Percentiles rank a stretch among this genome's conserved stretches.
Evolutionary conservation across 2,888 invertebrate species (phyloP).

Genomic region (Tribolium freemani): DNA sequence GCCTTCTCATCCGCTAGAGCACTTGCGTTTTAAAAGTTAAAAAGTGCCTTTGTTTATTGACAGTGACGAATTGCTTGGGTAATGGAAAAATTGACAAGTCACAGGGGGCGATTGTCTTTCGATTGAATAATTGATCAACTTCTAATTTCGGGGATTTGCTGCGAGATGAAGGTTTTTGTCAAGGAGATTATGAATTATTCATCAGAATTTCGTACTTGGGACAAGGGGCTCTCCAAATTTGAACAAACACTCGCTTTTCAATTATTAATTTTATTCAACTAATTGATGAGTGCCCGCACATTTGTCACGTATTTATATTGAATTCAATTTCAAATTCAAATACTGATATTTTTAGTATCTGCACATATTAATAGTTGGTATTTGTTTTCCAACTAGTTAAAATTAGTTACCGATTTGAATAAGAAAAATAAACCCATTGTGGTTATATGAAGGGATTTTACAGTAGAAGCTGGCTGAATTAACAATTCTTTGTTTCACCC

Average conservation of each 20-base stretch:
- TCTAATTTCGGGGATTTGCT: constrained; percentile 25
- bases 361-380: too few relatives aligned
- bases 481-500: too few relatives aligned
- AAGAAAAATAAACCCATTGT: too few relatives aligned
- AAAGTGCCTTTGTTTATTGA: constrained; percentile 30
- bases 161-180: constrained; percentile 1
- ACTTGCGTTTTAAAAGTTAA: constrained; percentile 26
- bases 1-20: constrained; percentile 22
- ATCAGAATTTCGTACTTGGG: neutral
- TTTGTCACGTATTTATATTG: neutral
- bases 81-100: constrained; percentile 41
- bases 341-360: too few relatives aligned
- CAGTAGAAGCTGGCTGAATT: too few relatives aligned
- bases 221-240: neutral
- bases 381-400: too few relatives aligned
- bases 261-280: neutral
- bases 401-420: too few relatives aligned
- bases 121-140: constrained; percentile 37
- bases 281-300: neutral
- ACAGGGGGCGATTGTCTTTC: constrained; percentile 38
- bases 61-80: constrained; percentile 35
- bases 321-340: too few relatives aligned
- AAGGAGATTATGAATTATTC: constrained; percentile 23
- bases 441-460: too few relatives aligned
- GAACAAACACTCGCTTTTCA: neutral